Evolutionary conservation across 2,888 invertebrate genomes (phyloP).

Genomic region (Dasysyrphus tricinctus): DNA sequence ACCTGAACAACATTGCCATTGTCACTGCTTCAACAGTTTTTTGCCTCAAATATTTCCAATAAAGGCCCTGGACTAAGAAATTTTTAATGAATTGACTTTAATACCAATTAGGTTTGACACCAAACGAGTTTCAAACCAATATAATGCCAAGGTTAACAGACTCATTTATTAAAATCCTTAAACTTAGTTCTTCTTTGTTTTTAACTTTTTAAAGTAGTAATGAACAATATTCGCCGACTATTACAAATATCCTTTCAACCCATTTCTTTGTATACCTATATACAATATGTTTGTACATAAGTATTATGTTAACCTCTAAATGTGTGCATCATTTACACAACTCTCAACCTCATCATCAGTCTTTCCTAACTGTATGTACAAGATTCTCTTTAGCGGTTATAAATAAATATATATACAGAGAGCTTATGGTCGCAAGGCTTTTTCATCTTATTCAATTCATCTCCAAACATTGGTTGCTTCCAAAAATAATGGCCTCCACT

Average conservation of each 20-base stretch:
- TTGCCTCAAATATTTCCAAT: too few species aligned
- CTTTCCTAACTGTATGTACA: neutral
- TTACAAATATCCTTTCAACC: neutral
- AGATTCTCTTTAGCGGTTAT: neutral
- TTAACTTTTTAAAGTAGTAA: neutral
- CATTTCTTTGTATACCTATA: too few species aligned
- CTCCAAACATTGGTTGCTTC: constrained; percentile 4
- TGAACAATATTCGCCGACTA: neutral
- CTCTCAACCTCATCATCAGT: constrained; percentile 16
- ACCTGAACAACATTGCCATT: too few species aligned
- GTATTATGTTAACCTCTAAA: neutral
- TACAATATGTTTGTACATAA: neutral
- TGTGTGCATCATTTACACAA: neutral
- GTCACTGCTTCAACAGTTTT: too few species aligned
- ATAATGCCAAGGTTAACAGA: neutral
- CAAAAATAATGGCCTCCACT: constrained; percentile 16
- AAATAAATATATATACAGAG: neutral
- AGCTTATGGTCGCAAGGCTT: constrained; percentile 1
- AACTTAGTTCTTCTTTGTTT: too few species aligned
- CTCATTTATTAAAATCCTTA: neutral
- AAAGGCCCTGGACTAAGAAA: too few species aligned
- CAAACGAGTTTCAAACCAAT: neutral
- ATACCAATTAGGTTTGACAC: too few species aligned
- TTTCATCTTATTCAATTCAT: constrained; percentile 5
- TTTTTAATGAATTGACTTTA: too few species aligned